These are phyloP conservation scores for Chaetodon trifasciatus DNA, from an alignment of 2,797 vertebrate species.

Conservation along the genomic window DNA sequence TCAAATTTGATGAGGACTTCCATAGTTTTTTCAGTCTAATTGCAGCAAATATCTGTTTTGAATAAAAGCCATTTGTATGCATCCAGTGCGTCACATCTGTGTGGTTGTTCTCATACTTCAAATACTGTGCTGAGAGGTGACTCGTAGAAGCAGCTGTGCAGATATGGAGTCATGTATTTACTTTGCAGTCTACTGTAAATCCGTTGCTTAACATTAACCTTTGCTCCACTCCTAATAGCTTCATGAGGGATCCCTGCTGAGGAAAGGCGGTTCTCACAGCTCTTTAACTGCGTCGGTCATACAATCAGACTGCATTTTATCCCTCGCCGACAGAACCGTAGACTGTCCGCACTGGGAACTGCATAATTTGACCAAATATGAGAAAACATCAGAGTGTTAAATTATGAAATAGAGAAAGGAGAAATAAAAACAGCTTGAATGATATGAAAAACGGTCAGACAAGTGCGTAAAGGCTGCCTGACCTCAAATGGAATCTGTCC, in stretches of 20 bases:
- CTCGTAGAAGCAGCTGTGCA: not conserved
- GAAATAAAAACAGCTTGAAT: conserved; percentile 63
- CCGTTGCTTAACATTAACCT: conserved; percentile 64
- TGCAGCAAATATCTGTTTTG: not conserved
- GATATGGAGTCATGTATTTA: conserved; percentile 18
- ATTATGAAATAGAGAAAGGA: conserved; percentile 69
- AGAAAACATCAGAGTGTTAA: conserved; percentile 66
- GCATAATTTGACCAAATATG: conserved; percentile 63
- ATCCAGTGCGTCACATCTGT: too few species aligned
- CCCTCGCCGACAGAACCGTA: conserved; percentile 51
- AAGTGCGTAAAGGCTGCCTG: conserved; percentile 25
- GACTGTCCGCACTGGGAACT: conserved; percentile 45
- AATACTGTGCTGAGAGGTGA: too few species aligned
- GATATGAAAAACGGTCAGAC: conserved; percentile 48
- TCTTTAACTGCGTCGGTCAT: conserved; percentile 60
- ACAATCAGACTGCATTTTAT: conserved; percentile 70
- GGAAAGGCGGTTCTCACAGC: conserved; percentile 65
- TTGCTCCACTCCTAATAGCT: conserved; percentile 52
- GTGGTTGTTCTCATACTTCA: too few species aligned
- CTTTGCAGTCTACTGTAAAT: conserved; percentile 54
- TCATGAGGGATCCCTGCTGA: conserved; percentile 60
- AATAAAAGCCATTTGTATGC: too few species aligned
- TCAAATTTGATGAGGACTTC: not conserved
- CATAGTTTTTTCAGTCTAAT: not conserved
- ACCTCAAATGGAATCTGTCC: conserved; percentile 56